Conservation (phyloP, 2,888 invertebrate species). For the Rhorus exstirpatorius region DNA sequence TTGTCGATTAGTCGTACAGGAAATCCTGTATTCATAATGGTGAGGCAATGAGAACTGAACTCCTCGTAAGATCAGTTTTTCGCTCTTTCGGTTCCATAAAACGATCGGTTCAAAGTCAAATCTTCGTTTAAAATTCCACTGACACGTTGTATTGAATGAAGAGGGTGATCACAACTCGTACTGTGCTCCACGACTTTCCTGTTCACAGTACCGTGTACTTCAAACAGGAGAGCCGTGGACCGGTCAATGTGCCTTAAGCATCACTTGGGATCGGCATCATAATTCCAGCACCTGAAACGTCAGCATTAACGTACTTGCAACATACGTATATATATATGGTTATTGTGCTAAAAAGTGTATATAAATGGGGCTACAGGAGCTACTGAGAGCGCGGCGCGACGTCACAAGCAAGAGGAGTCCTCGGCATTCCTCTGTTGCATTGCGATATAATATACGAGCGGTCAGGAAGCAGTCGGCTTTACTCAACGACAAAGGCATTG, state of each 20-base stretch:
- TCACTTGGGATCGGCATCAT: conserved; percentile 7
- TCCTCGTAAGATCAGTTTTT: too few relatives aligned
- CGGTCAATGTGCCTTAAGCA: background rate
- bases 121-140: background rate
- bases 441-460: conserved; percentile 85
- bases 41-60: background rate
- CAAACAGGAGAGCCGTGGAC: background rate
- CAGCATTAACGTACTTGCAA: conserved; percentile 21
- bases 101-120: background rate
- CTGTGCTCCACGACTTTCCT: too few relatives aligned
- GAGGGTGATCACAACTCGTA: too few relatives aligned
- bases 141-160: background rate
- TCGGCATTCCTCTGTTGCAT: conserved; percentile 77
- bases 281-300: conserved; percentile 28
- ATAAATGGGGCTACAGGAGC: conserved; percentile 53
- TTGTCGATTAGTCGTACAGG: background rate
- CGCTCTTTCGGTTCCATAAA: background rate
- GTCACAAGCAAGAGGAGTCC: conserved; percentile 70
- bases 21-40: background rate
- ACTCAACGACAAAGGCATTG: conserved; percentile 82
- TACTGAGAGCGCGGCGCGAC: conserved; percentile 69
- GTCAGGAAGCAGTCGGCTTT: conserved; percentile 82
- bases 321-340: background rate
- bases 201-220: too few relatives aligned
- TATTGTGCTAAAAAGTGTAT: conserved; percentile 35